Base-by-base conservation (phyloP, 1,140 invertebrate species). In the Ctenoplectra terminalis region DNA sequence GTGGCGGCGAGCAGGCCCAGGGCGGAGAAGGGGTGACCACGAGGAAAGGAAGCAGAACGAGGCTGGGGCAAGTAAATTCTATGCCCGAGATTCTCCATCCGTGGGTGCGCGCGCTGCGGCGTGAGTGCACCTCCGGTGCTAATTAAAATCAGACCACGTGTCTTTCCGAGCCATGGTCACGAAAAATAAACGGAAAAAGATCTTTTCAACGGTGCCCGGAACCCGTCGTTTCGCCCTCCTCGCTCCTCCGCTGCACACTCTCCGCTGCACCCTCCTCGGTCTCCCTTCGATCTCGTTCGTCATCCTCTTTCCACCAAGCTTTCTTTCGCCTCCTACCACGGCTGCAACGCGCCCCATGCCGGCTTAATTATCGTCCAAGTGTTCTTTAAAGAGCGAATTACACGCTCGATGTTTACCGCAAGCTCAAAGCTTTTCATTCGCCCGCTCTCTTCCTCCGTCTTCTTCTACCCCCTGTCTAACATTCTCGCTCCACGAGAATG, bases 351-450 rank as follows among this genome's bases (percentile, higher is more conserved):
- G 31, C 67, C 70, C 72, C 66, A 54, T 74, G 84, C 76, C 79
- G 56, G 84, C 88, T 88, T 93, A 92, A 93, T 93, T 93, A 93
- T 92, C 91, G 92, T 92, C 90, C 92, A 92, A 93, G 92, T 93
- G 91, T 93, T 93, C 92, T 93, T 92, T 93, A 93, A 93, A 93
- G 90, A 93, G 91, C 90, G 90, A 93, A 93, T 94, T 93, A 93
- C 90, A 91, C 91, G 92, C 90, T 92, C 90, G 90, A 94, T 94
- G 91, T 93, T 93, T 93, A 85, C 90, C 86, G 85, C 87, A 73
- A 90, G 89, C 89, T 90, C 89, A 69, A 88, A 90, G 86, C 90
- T 92, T 92, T 92, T 91, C 88, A 91, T 89, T 89, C 81, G 48
- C 56, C 73, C 73, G 56, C 31, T 50, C n/a, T 37, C 58, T 60